These are phyloP conservation scores for Lithophane socia DNA, from an alignment of 2,888 invertebrate genomes.

Conservation along the genomic window DNA sequence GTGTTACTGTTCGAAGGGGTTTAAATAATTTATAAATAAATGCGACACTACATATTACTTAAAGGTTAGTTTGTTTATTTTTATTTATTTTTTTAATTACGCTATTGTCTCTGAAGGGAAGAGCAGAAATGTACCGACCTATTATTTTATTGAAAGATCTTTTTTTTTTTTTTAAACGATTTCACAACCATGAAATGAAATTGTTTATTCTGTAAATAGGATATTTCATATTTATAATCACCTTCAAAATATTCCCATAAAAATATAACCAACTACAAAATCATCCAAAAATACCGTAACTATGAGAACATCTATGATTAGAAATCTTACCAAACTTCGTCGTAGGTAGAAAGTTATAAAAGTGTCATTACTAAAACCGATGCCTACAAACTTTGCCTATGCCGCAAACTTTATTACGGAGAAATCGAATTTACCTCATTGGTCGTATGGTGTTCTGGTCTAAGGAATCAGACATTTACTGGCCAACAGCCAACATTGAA, in stretches of 20 bases:
- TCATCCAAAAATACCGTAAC: slow-evolving; percentile 43
- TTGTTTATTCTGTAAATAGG: too few species aligned
- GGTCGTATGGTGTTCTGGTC: slow-evolving; percentile 65
- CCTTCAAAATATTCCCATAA: not conserved
- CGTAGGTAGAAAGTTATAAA: slow-evolving; percentile 48
- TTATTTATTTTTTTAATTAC: too few species aligned
- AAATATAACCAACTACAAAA: not conserved
- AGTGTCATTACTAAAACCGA: slow-evolving; percentile 60
- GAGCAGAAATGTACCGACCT: too few species aligned
- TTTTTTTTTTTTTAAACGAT: too few species aligned
- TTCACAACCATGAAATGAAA: too few species aligned
- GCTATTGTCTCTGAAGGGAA: too few species aligned
- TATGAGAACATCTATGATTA: slow-evolving; percentile 50
- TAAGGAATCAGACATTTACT: slow-evolving; percentile 68
- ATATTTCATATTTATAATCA: too few species aligned
- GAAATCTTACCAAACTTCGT: slow-evolving; percentile 54
- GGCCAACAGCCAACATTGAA: slow-evolving; percentile 79
- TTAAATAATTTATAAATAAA: slow-evolving; percentile 19
- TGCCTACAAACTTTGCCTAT: slow-evolving; percentile 60
- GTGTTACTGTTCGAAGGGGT: slow-evolving; percentile 43
- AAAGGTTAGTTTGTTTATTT: too few species aligned
- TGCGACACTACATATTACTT: not conserved
- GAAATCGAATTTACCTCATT: slow-evolving; percentile 70
- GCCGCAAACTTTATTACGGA: slow-evolving; percentile 60
- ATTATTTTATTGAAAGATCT: too few species aligned